These are phyloP conservation scores for Etheostoma cragini DNA, from an alignment of 2,113 vertebrate genomes.

Conservation along the genomic window DNA sequence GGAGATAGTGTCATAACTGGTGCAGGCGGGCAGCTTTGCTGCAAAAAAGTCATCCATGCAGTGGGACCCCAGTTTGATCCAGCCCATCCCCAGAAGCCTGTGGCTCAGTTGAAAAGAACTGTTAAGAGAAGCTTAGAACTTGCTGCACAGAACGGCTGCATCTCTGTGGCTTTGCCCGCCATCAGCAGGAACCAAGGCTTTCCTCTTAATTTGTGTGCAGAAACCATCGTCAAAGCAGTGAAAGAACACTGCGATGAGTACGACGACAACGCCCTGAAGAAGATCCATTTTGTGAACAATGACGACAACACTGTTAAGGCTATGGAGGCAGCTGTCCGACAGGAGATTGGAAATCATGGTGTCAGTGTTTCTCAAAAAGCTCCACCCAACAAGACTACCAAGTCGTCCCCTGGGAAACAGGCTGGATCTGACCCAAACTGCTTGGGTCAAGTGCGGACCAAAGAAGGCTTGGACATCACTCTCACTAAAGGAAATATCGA, in stretches of 20 bases:
- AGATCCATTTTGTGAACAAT: slow-evolving; percentile 86
- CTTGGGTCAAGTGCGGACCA: slow-evolving; percentile 64
- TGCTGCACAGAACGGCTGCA: slow-evolving; percentile 68
- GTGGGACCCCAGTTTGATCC: slow-evolving; percentile 82
- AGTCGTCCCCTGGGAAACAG: rapidly evolving
- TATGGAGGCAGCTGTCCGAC: slow-evolving; percentile 74
- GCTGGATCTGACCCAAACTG: background rate
- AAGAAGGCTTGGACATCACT: slow-evolving; percentile 82
- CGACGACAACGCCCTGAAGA: slow-evolving; percentile 71
- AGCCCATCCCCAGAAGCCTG: background rate
- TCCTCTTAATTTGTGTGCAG: slow-evolving; percentile 76
- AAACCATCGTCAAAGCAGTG: slow-evolving; percentile 81
- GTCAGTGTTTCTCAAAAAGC: slow-evolving; percentile 3
- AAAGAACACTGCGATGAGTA: slow-evolving; percentile 78
- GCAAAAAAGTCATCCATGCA: slow-evolving; percentile 85
- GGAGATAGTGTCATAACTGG: slow-evolving; percentile 74
- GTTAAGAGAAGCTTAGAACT: slow-evolving; percentile 80
- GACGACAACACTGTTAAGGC: slow-evolving; percentile 61
- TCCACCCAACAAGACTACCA: background rate
- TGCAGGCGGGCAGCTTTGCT: slow-evolving; percentile 83
- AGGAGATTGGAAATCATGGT: slow-evolving; percentile 61
- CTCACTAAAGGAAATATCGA: slow-evolving; percentile 81
- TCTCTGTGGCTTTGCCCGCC: slow-evolving; percentile 89
- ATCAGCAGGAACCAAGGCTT: slow-evolving; percentile 84
- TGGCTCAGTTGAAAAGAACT: slow-evolving; percentile 65